These are phyloP conservation scores for Dryomyza anilis DNA, from an alignment of 2,888 invertebrate genomes.

Conservation along the genomic window DNA sequence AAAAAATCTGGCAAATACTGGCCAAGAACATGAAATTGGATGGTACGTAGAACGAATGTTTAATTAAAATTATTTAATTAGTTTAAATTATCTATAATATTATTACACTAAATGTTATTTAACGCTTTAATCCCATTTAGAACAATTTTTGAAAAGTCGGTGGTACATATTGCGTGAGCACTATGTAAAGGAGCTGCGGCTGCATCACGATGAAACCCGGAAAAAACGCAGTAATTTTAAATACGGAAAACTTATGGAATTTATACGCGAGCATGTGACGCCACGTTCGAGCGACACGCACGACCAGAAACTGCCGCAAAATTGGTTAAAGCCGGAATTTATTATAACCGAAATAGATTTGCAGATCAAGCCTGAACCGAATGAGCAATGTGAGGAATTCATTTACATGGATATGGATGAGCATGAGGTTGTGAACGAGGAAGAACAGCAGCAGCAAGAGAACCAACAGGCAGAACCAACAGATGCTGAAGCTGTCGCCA, in stretches of 20 bases:
- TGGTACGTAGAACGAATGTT: too few relatives aligned
- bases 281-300: conserved; percentile 7
- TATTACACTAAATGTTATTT: not conserved
- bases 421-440: not conserved
- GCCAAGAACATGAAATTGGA: conserved; percentile 35
- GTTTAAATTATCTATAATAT: not conserved
- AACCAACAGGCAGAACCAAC: not conserved
- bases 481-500: not conserved
- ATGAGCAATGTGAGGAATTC: conserved; percentile 23
- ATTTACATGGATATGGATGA: conserved; percentile 24
- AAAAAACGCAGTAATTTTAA: conserved; percentile 23
- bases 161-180: conserved; percentile 40
- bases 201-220: not conserved
- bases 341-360: conserved; percentile 40
- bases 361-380: conserved; percentile 35
- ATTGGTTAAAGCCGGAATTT: conserved; percentile 38
- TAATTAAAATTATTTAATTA: too few relatives aligned
- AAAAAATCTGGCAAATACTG: conserved; percentile 37
- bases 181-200: conserved; percentile 26
- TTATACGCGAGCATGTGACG: conserved; percentile 31
- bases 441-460: conserved; percentile 8
- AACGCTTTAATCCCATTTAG: conserved; percentile 23
- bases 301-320: conserved; percentile 16
- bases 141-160: conserved; percentile 39
- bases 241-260: conserved; percentile 35